These are phyloP conservation scores for Trissolcus basalis DNA, from an alignment of 1,140 invertebrate genomes.

Conservation along the genomic window DNA sequence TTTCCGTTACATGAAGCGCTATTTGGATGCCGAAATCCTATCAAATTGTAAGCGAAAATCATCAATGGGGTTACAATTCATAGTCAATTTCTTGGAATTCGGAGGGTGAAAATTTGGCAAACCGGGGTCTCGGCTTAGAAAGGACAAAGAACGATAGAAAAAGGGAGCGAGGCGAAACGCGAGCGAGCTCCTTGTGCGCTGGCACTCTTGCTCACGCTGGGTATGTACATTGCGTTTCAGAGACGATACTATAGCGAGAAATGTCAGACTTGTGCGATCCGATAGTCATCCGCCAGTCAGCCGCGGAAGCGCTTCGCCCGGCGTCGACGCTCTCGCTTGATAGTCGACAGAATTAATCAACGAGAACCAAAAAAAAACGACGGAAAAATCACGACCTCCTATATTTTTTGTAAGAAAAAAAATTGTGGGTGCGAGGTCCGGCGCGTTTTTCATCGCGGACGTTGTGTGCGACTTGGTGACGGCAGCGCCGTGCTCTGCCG, in stretches of 20 bases:
- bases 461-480: conserved; percentile 20
- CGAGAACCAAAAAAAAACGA: not conserved
- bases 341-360: not conserved
- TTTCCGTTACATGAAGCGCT: no score
- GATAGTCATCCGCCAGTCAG: conserved; percentile 64
- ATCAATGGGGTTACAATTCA: no score
- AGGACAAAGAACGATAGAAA: conserved; percentile 16
- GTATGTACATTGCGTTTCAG: conserved; percentile 53
- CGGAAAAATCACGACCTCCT: not conserved
- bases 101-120: conserved; percentile 21
- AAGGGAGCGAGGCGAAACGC: conserved; percentile 9
- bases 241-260: conserved; percentile 57
- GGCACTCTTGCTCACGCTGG: conserved; percentile 25
- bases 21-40: no score
- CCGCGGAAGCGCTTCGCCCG: conserved; percentile 60
- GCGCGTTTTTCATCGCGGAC: conserved; percentile 11
- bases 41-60: no score
- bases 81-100: no score
- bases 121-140: not conserved
- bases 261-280: conserved; percentile 52
- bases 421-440: not conserved
- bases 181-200: conserved; percentile 29
- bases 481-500: conserved; percentile 36
- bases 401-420: not conserved
- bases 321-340: conserved; percentile 53